Evolutionary conservation across 2,113 vertebrate species (phyloP).

Genomic region (Camarhynchus parvulus): DNA sequence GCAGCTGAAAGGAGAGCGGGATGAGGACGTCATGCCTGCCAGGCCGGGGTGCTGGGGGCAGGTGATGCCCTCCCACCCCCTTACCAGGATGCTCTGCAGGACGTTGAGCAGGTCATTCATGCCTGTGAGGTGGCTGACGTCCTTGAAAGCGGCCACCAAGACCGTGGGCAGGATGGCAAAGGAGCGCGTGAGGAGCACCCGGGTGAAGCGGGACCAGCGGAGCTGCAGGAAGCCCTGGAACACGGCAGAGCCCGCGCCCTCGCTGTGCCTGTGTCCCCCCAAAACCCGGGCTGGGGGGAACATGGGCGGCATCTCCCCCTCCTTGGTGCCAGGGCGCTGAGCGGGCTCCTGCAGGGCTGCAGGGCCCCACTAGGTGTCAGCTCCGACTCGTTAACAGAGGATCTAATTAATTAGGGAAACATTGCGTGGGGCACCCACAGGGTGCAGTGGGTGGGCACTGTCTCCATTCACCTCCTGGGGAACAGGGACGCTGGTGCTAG

Average conservation of each 20-base stretch:
- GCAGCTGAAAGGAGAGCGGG: constrained; percentile 68
- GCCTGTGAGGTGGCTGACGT: constrained; percentile 69
- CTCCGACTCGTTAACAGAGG: background rate
- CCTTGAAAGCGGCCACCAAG: constrained; percentile 75
- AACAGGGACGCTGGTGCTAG: background rate
- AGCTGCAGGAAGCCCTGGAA: constrained; percentile 80
- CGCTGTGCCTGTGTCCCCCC: background rate
- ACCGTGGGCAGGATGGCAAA: constrained; percentile 80
- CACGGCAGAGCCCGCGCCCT: too few relatives aligned
- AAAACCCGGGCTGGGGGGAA: background rate
- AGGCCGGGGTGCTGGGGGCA: background rate
- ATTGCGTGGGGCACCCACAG: accelerated
- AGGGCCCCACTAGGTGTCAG: constrained; percentile 16
- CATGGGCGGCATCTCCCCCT: accelerated
- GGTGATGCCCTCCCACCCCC: background rate
- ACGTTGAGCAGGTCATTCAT: constrained; percentile 84
- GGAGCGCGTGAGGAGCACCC: constrained; percentile 79
- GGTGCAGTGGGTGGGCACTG: background rate
- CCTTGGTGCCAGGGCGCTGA: background rate
- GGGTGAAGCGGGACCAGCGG: constrained; percentile 78
- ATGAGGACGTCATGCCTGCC: accelerated
- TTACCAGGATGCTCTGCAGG: constrained; percentile 83
- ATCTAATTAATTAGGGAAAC: background rate
- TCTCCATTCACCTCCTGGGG: background rate
- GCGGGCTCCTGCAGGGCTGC: background rate